These are phyloP conservation scores for Rachycentron canadum DNA, from an alignment of 2,797 vertebrate genomes.

Conservation along the genomic window DNA sequence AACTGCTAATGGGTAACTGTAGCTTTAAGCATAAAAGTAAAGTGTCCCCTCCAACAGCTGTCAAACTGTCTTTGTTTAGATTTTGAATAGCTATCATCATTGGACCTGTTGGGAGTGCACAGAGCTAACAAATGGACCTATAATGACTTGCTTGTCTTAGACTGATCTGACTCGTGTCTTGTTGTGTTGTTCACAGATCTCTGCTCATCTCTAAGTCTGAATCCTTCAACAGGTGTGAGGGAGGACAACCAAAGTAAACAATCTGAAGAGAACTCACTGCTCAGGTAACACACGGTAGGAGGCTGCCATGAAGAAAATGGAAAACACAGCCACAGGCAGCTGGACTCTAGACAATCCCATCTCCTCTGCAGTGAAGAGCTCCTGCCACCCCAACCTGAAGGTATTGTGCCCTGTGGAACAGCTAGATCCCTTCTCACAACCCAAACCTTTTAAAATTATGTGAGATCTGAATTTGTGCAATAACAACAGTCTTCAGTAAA, in stretches of 20 bases:
- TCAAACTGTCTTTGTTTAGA: neutral
- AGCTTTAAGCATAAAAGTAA: neutral
- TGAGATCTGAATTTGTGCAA: neutral
- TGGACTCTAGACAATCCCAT: slow-evolving; percentile 58
- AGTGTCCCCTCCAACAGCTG: neutral
- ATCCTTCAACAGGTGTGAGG: slow-evolving; percentile 57
- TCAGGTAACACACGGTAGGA: slow-evolving; percentile 72
- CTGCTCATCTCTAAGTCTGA: slow-evolving; percentile 12
- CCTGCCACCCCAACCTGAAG: slow-evolving; percentile 89
- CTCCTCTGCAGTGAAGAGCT: slow-evolving; percentile 53
- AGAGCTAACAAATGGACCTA: neutral
- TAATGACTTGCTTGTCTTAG: neutral
- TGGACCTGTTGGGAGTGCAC: neutral
- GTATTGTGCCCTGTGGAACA: slow-evolving; percentile 73
- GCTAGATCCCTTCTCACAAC: neutral
- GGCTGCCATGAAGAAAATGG: slow-evolving; percentile 75
- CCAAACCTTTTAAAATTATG: neutral
- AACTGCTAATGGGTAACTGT: neutral
- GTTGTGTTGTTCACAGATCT: neutral
- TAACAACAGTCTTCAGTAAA: neutral
- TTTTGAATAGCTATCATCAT: neutral
- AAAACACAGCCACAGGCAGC: slow-evolving; percentile 75
- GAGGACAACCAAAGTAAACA: slow-evolving; percentile 59
- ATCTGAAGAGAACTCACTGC: slow-evolving; percentile 75
- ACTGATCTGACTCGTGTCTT: neutral